Conservation (phyloP, 1,140 invertebrate species). For the Drosophila quadrilineata region DNA sequence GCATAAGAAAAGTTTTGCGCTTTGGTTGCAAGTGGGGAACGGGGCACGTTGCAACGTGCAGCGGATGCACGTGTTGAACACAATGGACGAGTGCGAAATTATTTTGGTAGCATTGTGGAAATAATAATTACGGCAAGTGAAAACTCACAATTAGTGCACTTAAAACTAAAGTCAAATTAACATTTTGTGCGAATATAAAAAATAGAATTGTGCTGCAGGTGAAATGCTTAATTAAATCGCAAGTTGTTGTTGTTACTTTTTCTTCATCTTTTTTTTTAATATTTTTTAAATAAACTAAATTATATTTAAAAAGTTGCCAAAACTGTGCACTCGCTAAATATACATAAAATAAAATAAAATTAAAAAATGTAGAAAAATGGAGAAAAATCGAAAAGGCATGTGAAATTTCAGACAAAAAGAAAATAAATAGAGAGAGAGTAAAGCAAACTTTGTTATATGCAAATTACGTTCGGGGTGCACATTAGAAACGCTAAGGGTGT, state of each 20-base stretch:
- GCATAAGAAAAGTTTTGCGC: slow-evolving; percentile 11
- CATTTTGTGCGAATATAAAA: slow-evolving; percentile 17
- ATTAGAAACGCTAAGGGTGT: slow-evolving; percentile 56
- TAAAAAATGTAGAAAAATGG: no score
- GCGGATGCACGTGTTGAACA: not conserved
- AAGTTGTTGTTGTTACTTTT: slow-evolving; percentile 22
- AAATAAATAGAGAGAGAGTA: slow-evolving; percentile 29
- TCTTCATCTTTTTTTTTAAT: slow-evolving; percentile 36
- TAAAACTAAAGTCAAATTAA: slow-evolving; percentile 45
- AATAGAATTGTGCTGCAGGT: slow-evolving; percentile 57
- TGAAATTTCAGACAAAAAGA: no score
- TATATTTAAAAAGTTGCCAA: slow-evolving; percentile 35
- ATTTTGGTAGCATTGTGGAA: slow-evolving; percentile 14
- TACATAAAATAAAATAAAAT: not conserved
- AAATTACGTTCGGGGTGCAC: slow-evolving; percentile 65
- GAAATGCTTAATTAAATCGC: slow-evolving; percentile 62
- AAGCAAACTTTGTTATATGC: slow-evolving; percentile 55
- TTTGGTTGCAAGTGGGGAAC: not conserved
- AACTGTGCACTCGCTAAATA: slow-evolving; percentile 14
- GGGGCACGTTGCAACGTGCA: slow-evolving; percentile 1
- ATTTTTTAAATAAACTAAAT: slow-evolving; percentile 52
- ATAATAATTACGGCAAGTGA: slow-evolving; percentile 28
- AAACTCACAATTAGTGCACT: slow-evolving; percentile 65
- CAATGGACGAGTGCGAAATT: slow-evolving; percentile 4
- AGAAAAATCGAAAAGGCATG: slow-evolving; percentile 10